A percentile compares a stretch with the other conserved stretches of the same genome.
phyloP scores from a whole-genome alignment of 2,888 invertebrate genomes.

The Drosophila imparisetae region DNA sequence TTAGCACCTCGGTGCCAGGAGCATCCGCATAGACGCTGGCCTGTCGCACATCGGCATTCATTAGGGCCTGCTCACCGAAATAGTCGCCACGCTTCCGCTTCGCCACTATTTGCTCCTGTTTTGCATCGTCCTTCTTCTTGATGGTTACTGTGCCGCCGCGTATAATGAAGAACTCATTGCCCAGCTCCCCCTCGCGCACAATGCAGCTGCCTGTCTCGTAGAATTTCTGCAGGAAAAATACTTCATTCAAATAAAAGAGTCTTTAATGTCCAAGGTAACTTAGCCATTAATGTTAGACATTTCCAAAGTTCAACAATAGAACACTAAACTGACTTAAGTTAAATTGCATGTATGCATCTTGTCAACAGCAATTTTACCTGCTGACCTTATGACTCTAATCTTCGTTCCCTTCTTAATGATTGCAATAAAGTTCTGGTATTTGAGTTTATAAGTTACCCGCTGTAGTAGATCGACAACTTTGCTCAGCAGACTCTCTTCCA shows the following conservation, averaged over 20 bases:
- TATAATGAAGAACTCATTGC: slow-evolving; percentile 96
- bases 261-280: not conserved
- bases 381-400: not conserved
- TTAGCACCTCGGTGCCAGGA: slow-evolving; percentile 94
- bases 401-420: not conserved
- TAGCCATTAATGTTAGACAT: not conserved
- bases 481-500: slow-evolving; percentile 89
- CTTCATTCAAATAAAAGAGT: not conserved
- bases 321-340: not conserved
- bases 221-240: slow-evolving; percentile 87
- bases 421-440: not conserved
- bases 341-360: not conserved
- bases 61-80: slow-evolving; percentile 94
- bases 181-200: slow-evolving; percentile 93
- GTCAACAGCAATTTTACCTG: not conserved
- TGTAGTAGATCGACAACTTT: slow-evolving; percentile 95
- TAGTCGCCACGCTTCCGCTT: slow-evolving; percentile 91
- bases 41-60: slow-evolving; percentile 93
- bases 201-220: slow-evolving; percentile 92
- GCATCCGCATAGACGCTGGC: slow-evolving; percentile 95
- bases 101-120: slow-evolving; percentile 89
- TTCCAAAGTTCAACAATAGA: not conserved
- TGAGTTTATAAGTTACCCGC: slow-evolving; percentile 86
- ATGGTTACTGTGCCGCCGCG: slow-evolving; percentile 92
- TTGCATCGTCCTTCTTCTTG: slow-evolving; percentile 88